Evolutionary conservation across 2,113 vertebrate genomes (phyloP).

Genomic region (Albula glossodonta): DNA sequence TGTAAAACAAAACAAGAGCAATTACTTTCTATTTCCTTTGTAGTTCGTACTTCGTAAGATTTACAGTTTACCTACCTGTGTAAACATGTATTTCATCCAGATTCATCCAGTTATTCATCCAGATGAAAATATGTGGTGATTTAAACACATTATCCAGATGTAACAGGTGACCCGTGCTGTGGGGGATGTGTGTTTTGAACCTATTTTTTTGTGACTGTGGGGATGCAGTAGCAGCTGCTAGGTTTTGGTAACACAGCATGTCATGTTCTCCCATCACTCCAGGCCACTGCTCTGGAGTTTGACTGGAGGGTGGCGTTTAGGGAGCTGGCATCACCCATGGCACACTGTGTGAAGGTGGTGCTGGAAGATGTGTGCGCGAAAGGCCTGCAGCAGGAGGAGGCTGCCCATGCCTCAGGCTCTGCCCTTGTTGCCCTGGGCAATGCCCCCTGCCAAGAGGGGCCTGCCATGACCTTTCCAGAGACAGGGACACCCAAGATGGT

Average conservation of each 20-base stretch:
- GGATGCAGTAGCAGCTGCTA: too few species aligned
- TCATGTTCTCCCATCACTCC: slow-evolving; percentile 42
- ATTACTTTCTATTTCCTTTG: too few species aligned
- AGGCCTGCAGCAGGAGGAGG: slow-evolving; percentile 81
- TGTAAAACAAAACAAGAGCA: too few species aligned
- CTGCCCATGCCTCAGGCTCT: slow-evolving; percentile 57
- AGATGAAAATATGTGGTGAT: too few species aligned
- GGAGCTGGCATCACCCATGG: slow-evolving; percentile 77
- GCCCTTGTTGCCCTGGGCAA: slow-evolving; percentile 61
- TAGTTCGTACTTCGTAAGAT: too few species aligned
- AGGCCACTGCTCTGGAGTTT: slow-evolving; percentile 79
- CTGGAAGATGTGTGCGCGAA: slow-evolving; percentile 79
- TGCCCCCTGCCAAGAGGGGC: slow-evolving; percentile 60
- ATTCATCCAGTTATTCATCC: too few species aligned
- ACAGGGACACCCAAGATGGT: slow-evolving; percentile 82
- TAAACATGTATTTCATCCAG: too few species aligned
- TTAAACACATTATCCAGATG: too few species aligned
- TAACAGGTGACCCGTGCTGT: too few species aligned
- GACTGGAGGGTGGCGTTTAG: slow-evolving; percentile 86
- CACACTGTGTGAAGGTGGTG: slow-evolving; percentile 78
- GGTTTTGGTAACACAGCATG: slow-evolving; percentile 45
- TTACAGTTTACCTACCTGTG: too few species aligned
- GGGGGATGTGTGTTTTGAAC: too few species aligned
- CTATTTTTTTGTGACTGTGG: too few species aligned
- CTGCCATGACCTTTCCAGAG: slow-evolving; percentile 58